These are phyloP conservation scores for Eudemis profundana DNA, from an alignment of 2,888 invertebrate genomes.

Conservation along the genomic window DNA sequence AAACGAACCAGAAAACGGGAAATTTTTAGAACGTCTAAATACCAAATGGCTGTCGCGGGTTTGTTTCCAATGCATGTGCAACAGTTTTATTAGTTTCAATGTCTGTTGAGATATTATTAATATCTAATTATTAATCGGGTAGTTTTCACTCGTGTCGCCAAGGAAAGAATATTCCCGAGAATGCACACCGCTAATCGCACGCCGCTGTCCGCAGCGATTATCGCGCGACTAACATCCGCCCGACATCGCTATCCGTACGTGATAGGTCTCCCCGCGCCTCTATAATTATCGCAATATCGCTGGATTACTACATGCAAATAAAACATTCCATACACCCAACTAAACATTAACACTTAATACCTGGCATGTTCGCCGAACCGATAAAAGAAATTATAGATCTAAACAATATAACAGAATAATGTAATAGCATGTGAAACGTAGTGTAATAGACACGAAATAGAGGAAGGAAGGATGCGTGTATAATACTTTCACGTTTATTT, in stretches of 20 bases:
- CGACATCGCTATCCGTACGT: conserved; percentile 24
- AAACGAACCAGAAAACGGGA: no score
- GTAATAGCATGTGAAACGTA: background rate
- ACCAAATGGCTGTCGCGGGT: no score
- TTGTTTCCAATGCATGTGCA: no score
- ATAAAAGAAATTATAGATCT: conserved; percentile 21
- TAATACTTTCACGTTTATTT: no score
- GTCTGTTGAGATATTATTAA: background rate
- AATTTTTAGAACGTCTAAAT: no score
- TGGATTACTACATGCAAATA: conserved; percentile 15
- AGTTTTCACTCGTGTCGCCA: background rate
- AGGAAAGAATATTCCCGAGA: background rate
- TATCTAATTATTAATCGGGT: background rate
- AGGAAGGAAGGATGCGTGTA: no score
- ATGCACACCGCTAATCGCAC: conserved; percentile 3
- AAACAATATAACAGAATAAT: conserved; percentile 6
- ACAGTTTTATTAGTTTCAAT: no score
- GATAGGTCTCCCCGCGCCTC: conserved; percentile 34
- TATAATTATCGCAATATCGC: conserved; percentile 25
- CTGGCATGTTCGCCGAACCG: conserved; percentile 9
- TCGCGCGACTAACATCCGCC: conserved; percentile 25
- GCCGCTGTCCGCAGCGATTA: conserved; percentile 33
- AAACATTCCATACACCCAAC: conserved; percentile 10
- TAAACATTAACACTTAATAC: conserved; percentile 31
- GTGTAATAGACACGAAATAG: conserved; percentile 1